phyloP scores from a whole-genome alignment of 2,113 vertebrate genomes.

The Urocolius indicus region DNA sequence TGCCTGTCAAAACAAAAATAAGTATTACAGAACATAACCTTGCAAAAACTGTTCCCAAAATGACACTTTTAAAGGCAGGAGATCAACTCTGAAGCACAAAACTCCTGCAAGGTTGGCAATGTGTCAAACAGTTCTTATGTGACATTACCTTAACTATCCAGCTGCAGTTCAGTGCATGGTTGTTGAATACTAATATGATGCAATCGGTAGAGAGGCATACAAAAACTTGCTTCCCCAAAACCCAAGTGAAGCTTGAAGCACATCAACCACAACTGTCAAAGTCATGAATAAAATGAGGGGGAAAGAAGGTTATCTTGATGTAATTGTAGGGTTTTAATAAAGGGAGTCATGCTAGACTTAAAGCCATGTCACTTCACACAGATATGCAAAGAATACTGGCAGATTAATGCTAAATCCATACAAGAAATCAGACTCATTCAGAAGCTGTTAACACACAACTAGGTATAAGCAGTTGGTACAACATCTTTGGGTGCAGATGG shows the following conservation, averaged over 20 bases:
- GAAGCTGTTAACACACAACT: neutral
- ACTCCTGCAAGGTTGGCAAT: fast-evolving
- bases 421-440: neutral
- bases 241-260: neutral
- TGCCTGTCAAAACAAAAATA: neutral
- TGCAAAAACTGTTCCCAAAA: neutral
- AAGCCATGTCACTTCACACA: neutral
- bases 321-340: neutral
- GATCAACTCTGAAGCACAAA: neutral
- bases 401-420: neutral
- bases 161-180: neutral
- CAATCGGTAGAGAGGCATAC: neutral
- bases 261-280: neutral
- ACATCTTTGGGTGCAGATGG: neutral
- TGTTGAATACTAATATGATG: neutral
- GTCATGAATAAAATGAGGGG: neutral
- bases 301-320: neutral
- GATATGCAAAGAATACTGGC: neutral
- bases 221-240: neutral
- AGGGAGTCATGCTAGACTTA: neutral
- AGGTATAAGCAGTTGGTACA: neutral
- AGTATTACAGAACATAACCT: neutral
- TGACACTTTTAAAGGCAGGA: neutral
- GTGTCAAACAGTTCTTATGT: neutral
- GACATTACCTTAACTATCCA: neutral